Percentiles rank a stretch among this genome's conserved stretches.
phyloP scores from a whole-genome alignment of 2,888 invertebrate species.

The Beris chalybata region DNA sequence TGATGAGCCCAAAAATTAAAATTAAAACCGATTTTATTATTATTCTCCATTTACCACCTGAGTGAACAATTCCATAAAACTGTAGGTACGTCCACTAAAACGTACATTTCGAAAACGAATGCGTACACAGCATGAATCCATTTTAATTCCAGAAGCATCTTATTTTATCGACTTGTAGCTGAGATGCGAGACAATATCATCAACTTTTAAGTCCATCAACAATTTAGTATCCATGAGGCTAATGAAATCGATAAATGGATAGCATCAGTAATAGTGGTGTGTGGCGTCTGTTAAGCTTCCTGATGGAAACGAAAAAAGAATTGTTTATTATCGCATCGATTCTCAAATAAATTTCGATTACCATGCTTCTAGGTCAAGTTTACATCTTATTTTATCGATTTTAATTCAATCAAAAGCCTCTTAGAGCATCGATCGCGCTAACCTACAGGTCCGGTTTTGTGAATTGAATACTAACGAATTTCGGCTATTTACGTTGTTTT shows the following conservation, averaged over 20 bases:
- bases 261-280: no score
- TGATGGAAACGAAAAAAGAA: background rate
- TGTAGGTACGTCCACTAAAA: slow-evolving; percentile 17
- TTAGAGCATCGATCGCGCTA: slow-evolving; percentile 25
- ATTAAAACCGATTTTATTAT: no score
- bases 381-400: slow-evolving; percentile 10
- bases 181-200: no score
- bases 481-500: slow-evolving; percentile 19
- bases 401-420: slow-evolving; percentile 8
- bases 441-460: slow-evolving; percentile 34
- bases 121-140: no score
- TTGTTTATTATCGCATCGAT: background rate
- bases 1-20: no score
- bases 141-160: no score
- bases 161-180: no score
- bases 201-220: no score
- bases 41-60: slow-evolving; percentile 12
- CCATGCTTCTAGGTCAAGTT: slow-evolving; percentile 27
- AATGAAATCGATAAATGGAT: no score
- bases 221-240: no score
- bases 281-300: background rate
- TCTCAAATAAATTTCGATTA: slow-evolving; percentile 2
- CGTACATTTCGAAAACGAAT: background rate
- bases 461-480: slow-evolving; percentile 28
- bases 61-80: slow-evolving; percentile 22